Percentiles rank a stretch among this genome's conserved stretches.
These are phyloP conservation scores for Harpalus rubripes DNA, from an alignment of 2,888 invertebrate species.

Conservation along the genomic window DNA sequence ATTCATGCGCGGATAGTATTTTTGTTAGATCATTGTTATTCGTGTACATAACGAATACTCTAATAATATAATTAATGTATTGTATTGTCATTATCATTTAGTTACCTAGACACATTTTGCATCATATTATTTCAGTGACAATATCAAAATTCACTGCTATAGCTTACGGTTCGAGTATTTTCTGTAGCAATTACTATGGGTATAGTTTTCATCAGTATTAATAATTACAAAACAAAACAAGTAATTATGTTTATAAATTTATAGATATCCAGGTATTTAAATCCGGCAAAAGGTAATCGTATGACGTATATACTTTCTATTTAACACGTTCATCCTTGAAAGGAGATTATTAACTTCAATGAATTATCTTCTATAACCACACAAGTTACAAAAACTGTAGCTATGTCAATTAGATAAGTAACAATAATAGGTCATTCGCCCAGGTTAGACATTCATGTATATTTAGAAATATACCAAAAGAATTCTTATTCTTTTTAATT, in stretches of 20 bases:
- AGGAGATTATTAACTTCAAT: not conserved
- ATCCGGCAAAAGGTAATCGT: conserved; percentile 36
- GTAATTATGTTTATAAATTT: not conserved
- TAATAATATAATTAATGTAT: conserved; percentile 4
- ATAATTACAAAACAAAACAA: too few relatives aligned
- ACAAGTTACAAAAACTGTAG: not conserved
- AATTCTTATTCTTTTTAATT: too few relatives aligned
- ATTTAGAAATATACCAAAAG: too few relatives aligned
- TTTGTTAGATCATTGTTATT: conserved; percentile 33
- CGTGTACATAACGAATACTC: not conserved
- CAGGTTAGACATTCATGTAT: too few relatives aligned
- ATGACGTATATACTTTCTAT: conserved; percentile 30
- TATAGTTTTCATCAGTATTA: too few relatives aligned
- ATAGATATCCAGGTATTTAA: conserved; percentile 29
- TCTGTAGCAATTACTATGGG: too few relatives aligned
- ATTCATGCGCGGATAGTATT: conserved; percentile 16
- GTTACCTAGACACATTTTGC: not conserved
- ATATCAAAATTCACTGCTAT: too few relatives aligned
- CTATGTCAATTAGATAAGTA: too few relatives aligned
- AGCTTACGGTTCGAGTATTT: too few relatives aligned
- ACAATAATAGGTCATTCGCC: too few relatives aligned
- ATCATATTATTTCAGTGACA: not conserved
- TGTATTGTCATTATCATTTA: conserved; percentile 9
- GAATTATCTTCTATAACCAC: not conserved
- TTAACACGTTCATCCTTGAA: conserved; percentile 47